Evolutionary conservation across 1,140 invertebrate genomes (phyloP).

Genomic region (Phymorhynchus buccinoides): DNA sequence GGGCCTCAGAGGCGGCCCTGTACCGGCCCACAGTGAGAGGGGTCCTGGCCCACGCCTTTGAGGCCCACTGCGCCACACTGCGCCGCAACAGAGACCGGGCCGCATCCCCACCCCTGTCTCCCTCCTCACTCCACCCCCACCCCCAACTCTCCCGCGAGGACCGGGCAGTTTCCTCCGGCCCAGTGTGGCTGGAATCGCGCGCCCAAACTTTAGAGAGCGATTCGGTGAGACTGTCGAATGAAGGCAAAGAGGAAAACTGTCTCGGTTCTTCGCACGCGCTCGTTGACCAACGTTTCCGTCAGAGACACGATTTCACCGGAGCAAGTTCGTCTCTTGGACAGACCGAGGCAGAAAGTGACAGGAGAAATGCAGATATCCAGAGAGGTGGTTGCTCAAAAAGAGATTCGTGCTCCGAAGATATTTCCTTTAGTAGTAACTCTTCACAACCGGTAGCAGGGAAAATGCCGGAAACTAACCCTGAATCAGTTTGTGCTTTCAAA

Average conservation of each 20-base stretch:
- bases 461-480: too few species aligned
- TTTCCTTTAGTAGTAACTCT: too few species aligned
- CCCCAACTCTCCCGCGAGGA: too few species aligned
- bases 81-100: neutral
- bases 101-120: neutral
- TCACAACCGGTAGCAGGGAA: too few species aligned
- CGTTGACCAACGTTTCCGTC: neutral
- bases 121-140: neutral
- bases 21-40: slow-evolving; percentile 15
- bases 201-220: neutral
- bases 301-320: neutral
- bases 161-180: too few species aligned
- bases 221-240: neutral
- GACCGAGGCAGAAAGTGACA: neutral
- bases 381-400: too few species aligned
- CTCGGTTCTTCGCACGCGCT: neutral
- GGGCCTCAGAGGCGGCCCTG: neutral
- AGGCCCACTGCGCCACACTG: neutral
- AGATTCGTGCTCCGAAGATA: too few species aligned
- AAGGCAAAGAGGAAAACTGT: neutral
- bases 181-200: neutral
- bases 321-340: neutral
- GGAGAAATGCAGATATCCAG: neutral
- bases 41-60: neutral
- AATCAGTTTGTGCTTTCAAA: too few species aligned